Evolutionary conservation across 2,113 vertebrate genomes (phyloP).

Genomic region (Gnathonemus echidnorhynchus): DNA sequence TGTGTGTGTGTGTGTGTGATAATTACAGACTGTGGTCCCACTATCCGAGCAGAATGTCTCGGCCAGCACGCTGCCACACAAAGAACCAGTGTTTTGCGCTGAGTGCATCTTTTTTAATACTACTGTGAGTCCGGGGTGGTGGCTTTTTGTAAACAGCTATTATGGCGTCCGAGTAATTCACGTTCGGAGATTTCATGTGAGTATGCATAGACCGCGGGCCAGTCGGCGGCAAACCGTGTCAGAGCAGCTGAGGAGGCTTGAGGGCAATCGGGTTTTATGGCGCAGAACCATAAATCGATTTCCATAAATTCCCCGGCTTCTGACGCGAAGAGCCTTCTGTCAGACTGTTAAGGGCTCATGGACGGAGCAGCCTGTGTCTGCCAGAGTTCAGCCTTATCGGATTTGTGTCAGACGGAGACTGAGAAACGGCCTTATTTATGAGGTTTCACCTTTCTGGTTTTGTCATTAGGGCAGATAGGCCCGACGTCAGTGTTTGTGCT

Average conservation of each 20-base stretch:
- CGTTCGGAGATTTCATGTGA: background rate
- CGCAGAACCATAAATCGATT: background rate
- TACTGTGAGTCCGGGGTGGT: background rate
- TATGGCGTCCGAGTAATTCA: background rate
- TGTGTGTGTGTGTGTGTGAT: background rate
- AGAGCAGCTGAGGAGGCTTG: background rate
- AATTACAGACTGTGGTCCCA: background rate
- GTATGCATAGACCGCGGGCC: background rate
- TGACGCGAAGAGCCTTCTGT: background rate
- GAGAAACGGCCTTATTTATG: background rate
- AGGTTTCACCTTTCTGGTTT: background rate
- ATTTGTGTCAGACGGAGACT: background rate
- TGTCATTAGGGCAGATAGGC: background rate
- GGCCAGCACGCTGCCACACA: background rate
- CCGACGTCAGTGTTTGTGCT: background rate
- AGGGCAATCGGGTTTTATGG: background rate
- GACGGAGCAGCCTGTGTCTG: background rate
- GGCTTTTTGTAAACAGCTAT: background rate
- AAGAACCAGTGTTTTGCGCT: background rate
- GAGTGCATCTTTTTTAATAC: background rate
- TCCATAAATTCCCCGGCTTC: background rate
- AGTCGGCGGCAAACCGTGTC: background rate
- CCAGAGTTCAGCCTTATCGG: background rate
- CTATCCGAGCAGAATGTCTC: background rate
- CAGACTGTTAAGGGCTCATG: background rate